Conservation (phyloP, 2,797 vertebrate genomes). For the Pseudomugil gertrudae region DNA sequence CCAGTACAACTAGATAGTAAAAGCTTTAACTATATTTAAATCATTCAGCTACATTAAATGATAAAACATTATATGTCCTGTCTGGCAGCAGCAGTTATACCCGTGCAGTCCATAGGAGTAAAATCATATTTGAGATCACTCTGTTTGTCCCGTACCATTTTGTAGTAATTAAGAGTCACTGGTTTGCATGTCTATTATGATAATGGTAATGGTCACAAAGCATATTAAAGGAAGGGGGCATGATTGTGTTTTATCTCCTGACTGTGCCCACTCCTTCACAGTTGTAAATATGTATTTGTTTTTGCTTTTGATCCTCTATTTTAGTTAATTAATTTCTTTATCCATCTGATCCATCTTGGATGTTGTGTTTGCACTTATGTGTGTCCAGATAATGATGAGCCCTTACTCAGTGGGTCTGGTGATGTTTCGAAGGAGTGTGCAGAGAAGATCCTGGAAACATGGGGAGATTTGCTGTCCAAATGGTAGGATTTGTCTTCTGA, state of each 20-base stretch:
- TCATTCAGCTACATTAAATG: background rate
- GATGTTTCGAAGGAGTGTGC: constrained; percentile 99
- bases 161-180: constrained; percentile 11
- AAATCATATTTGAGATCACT: constrained; percentile 26
- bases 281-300: background rate
- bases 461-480: constrained; percentile 97
- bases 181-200: constrained; percentile 5
- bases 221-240: constrained; percentile 7
- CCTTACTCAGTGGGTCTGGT: constrained; percentile 94
- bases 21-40: background rate
- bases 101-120: constrained; percentile 7
- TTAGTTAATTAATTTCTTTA: background rate
- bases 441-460: constrained; percentile 98
- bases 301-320: background rate
- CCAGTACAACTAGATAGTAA: background rate
- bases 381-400: constrained; percentile 95
- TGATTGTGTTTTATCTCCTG: no score
- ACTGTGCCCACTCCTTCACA: background rate
- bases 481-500: constrained; percentile 83
- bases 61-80: background rate
- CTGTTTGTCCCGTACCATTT: constrained; percentile 42
- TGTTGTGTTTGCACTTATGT: constrained; percentile 8
- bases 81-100: constrained; percentile 29
- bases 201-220: constrained; percentile 2
- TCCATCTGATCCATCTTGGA: no score